Percentiles rank a stretch among this genome's conserved stretches.
phyloP scores from a whole-genome alignment of 2,888 invertebrate genomes.

The Chrysomela aeneicollis region DNA sequence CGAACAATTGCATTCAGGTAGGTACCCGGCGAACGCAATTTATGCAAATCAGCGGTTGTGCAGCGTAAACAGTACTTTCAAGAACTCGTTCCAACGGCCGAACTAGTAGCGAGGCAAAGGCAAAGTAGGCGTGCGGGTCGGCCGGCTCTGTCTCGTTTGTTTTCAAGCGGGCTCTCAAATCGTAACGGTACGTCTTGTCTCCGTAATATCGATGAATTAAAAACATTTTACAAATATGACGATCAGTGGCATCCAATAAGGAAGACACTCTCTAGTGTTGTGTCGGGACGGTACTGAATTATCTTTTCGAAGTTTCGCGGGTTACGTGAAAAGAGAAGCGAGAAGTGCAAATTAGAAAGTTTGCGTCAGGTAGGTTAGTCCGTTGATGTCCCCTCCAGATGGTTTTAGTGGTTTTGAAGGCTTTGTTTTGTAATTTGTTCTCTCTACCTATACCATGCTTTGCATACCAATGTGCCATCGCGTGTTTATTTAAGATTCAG shows the following conservation, averaged over 20 bases:
- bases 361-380: background rate
- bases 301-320: slow-evolving; percentile 13
- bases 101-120: slow-evolving; percentile 31
- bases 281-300: slow-evolving; percentile 20
- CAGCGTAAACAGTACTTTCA: slow-evolving; percentile 37
- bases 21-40: slow-evolving; percentile 11
- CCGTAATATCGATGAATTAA: background rate
- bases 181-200: background rate
- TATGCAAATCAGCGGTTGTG: slow-evolving; percentile 29
- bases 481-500: too few species aligned
- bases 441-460: background rate
- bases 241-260: background rate
- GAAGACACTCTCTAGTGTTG: slow-evolving; percentile 14
- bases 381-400: slow-evolving; percentile 8
- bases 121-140: slow-evolving; percentile 8
- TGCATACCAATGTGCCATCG: slow-evolving; percentile 6
- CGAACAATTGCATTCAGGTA: too few species aligned
- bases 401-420: slow-evolving; percentile 9
- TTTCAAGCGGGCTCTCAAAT: slow-evolving; percentile 10
- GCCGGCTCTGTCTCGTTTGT: slow-evolving; percentile 18
- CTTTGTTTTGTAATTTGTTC: background rate
- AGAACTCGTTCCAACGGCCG: slow-evolving; percentile 41
- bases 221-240: background rate
- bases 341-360: slow-evolving; percentile 30
- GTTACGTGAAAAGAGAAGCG: background rate